These are phyloP conservation scores for Dione vanillae DNA, from an alignment of 2,888 invertebrate species.

Conservation along the genomic window DNA sequence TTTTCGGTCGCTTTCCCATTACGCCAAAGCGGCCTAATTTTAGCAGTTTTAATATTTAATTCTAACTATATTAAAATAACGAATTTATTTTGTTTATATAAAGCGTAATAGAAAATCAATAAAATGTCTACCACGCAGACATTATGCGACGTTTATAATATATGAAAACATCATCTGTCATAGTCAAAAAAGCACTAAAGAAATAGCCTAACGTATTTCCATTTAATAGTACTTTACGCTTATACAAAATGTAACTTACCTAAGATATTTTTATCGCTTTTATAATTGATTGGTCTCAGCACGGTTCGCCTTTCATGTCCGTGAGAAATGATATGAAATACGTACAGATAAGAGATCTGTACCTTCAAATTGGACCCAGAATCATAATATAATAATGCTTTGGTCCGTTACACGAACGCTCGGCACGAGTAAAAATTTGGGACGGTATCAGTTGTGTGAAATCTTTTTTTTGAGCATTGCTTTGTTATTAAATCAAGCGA, in stretches of 20 bases:
- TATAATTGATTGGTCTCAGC: constrained; percentile 21
- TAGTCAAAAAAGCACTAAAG: background rate
- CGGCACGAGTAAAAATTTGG: background rate
- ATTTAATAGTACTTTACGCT: background rate
- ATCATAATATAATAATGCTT: constrained; percentile 5
- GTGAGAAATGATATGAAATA: background rate
- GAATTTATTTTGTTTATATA: no score
- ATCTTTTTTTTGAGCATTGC: background rate
- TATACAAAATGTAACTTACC: background rate
- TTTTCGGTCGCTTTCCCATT: no score
- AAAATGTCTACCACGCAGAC: no score
- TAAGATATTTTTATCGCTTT: constrained; percentile 3
- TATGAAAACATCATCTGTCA: background rate
- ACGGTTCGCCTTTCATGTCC: constrained; percentile 11
- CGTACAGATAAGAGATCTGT: constrained; percentile 3
- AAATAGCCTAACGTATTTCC: background rate
- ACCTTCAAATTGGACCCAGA: constrained; percentile 3
- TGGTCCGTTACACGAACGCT: background rate
- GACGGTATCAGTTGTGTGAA: background rate
- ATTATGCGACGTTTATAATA: background rate
- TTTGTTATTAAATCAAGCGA: background rate
- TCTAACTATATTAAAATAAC: no score
- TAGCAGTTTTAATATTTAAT: no score
- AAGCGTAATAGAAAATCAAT: no score
- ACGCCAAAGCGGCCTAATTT: no score